Evolutionary conservation across 2,797 vertebrate genomes (phyloP), one percentile per base, ranked within the genome.

Genomic region (Anguilla marmorata): DNA sequence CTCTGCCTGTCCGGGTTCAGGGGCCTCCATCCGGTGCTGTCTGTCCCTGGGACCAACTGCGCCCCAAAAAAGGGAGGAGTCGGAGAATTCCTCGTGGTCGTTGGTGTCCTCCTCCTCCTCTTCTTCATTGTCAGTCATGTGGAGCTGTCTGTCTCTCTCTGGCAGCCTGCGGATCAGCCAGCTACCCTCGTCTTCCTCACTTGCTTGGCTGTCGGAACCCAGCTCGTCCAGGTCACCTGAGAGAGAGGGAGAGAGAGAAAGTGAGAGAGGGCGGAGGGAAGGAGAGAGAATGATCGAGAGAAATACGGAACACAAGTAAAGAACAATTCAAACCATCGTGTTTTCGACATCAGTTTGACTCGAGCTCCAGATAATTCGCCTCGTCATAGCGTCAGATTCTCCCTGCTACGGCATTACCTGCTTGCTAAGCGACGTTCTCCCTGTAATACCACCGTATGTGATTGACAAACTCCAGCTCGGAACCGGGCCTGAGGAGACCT

Each of bases 121-220:
- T 14, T 82, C 41, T 50, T 45, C 74, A 1, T 45, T 14, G 4
- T 94, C 92, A 0, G 86, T 90, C 91, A 89, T 87, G 48, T 93
- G 92, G 30, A 50, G 63, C 21, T 90, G 90, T n/a, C 72, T 84
- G 21, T 91, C 91, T 83, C 90, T 90, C 80, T 24, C 45, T 48
- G 45, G 16, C 90, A 0, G 90, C 88, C 0, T 79, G 85, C 80
- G 14, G 86, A 76, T 90, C 86, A n/a, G 37, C 86, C 88, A 86
- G 79, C 52, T 86, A 87, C 48, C 86, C 0, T 85, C 89, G 0
- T 87, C 89, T 76, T 89, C 92, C 86, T 92, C 90, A 33, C 90
- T 89, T 52, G 87, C 88, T 85, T 45, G 83, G 24, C 87, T 86
- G 85, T 89, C 90, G n/a, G 76, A 76, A 60, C 56, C 60, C 86